Percentiles rank a stretch among this genome's conserved stretches.
phyloP scores from a whole-genome alignment of 1,140 invertebrate genomes.

The Druon quercuslanigerum region DNA sequence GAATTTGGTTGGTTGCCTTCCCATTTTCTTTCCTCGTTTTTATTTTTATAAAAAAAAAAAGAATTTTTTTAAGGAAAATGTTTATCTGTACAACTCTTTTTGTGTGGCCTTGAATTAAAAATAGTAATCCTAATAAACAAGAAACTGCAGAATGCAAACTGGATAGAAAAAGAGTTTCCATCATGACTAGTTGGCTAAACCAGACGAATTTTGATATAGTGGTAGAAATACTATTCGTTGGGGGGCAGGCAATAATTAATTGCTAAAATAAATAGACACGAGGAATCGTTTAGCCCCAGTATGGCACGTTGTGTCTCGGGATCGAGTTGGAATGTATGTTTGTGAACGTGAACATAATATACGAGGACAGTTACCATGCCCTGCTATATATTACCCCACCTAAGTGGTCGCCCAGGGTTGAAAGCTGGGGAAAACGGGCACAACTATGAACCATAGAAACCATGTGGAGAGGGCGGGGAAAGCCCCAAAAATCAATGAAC shows the following conservation, averaged over 20 bases:
- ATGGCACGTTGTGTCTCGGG: slow-evolving; percentile 62
- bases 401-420: slow-evolving; percentile 58
- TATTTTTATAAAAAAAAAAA: too few species aligned
- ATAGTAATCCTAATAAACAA: background rate
- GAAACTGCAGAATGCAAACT: background rate
- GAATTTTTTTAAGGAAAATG: too few species aligned
- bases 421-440: slow-evolving; percentile 26
- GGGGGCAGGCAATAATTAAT: slow-evolving; percentile 62
- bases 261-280: slow-evolving; percentile 69
- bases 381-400: slow-evolving; percentile 64
- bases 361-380: slow-evolving; percentile 67
- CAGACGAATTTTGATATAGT: slow-evolving; percentile 37
- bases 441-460: too few species aligned
- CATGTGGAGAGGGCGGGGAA: too few species aligned
- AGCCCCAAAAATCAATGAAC: too few species aligned
- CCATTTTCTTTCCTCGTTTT: too few species aligned
- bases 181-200: background rate
- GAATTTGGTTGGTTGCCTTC: too few species aligned
- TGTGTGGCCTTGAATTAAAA: too few species aligned
- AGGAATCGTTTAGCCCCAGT: slow-evolving; percentile 68
- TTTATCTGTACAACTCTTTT: too few species aligned
- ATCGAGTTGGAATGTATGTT: slow-evolving; percentile 62
- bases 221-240: slow-evolving; percentile 40
- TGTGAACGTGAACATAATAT: slow-evolving; percentile 67
- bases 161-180: background rate